A percentile compares a stretch with the other conserved stretches of the same genome.
These are phyloP conservation scores for Danio tinwini DNA, from an alignment of 2,797 vertebrate species.

Conservation along the genomic window DNA sequence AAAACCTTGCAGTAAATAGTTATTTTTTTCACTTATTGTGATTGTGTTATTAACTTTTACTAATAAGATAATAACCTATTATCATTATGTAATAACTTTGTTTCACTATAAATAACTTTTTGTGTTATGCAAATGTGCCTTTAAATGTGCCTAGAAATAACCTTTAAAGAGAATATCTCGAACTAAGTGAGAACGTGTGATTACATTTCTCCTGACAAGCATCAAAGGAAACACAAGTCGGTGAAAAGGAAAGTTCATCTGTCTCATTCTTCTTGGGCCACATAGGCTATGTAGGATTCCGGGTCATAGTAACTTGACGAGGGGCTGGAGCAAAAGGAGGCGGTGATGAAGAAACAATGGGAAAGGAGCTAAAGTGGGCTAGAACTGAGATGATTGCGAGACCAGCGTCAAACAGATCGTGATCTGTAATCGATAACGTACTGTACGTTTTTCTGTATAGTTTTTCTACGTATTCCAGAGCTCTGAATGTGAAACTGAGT, in stretches of 20 bases:
- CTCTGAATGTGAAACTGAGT: not conserved
- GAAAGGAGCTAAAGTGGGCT: not conserved
- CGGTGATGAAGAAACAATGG: conserved; percentile 20
- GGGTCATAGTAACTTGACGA: not conserved
- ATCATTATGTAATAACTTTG: too few relatives aligned
- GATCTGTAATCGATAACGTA: not conserved
- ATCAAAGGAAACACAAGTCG: not conserved
- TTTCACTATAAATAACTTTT: too few relatives aligned
- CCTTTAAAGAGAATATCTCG: not conserved
- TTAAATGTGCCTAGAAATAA: too few relatives aligned
- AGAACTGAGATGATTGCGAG: not conserved
- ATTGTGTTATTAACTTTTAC: too few relatives aligned
- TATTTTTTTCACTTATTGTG: too few relatives aligned
- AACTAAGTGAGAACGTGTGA: not conserved
- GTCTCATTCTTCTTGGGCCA: not conserved
- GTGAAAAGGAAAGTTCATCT: not conserved
- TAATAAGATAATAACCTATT: too few relatives aligned
- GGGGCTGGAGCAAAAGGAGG: conserved; percentile 10
- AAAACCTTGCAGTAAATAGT: too few relatives aligned
- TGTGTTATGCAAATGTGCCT: too few relatives aligned
- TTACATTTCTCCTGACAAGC: not conserved
- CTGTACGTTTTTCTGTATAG: not conserved
- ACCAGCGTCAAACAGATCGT: not conserved
- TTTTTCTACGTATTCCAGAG: not conserved
- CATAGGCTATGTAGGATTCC: not conserved